Evolutionary conservation across 1,140 invertebrate species (phyloP).

Genomic region (Spodoptera frugiperda): DNA sequence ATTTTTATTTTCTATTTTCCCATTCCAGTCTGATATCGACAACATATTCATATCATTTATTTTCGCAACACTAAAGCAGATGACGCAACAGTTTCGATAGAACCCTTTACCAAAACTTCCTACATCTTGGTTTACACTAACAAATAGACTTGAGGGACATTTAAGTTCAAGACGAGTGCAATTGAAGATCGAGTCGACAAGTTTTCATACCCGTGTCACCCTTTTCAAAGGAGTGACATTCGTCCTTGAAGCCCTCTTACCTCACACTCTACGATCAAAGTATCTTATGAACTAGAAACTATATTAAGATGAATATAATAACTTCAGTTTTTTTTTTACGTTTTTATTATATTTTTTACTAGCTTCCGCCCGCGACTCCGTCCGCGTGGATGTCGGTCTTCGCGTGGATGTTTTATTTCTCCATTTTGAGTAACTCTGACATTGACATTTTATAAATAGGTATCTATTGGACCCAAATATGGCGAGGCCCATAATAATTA

Average conservation of each 20-base stretch:
- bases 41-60: too few species aligned
- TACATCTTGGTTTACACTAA: conserved; percentile 25
- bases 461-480: too few species aligned
- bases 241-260: conserved; percentile 4
- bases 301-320: not conserved
- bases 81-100: not conserved
- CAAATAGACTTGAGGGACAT: conserved; percentile 24
- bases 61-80: too few species aligned
- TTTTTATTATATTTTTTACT: not conserved
- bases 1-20: too few species aligned
- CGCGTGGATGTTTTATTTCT: too few species aligned
- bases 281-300: conserved; percentile 11
- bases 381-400: too few species aligned
- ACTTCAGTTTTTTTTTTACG: not conserved
- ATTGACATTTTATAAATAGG: too few species aligned
- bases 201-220: conserved; percentile 55
- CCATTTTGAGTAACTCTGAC: too few species aligned
- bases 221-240: conserved; percentile 46
- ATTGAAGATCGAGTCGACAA: conserved; percentile 54
- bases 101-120: not conserved
- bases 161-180: conserved; percentile 44
- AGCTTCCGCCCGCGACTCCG: too few species aligned
- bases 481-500: too few species aligned
- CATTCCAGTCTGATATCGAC: too few species aligned
- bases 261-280: conserved; percentile 8